These are phyloP conservation scores for Xestia sexstrigata DNA, from an alignment of 2,888 invertebrate species.

Conservation along the genomic window DNA sequence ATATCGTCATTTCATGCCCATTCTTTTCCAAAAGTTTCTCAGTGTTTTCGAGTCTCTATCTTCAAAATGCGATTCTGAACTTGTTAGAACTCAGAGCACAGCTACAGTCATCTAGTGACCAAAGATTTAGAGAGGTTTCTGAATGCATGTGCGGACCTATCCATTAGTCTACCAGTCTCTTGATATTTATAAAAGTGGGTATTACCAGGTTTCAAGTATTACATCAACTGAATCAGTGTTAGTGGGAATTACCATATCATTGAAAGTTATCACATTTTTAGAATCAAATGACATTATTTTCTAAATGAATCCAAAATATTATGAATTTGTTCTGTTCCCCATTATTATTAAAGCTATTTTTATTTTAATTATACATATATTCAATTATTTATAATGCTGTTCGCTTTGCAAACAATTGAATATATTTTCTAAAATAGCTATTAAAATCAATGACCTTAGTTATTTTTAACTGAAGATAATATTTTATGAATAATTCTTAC, in stretches of 20 bases:
- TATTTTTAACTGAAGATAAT: not conserved
- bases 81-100: not conserved
- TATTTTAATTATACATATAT: too few species aligned
- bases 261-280: not conserved
- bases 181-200: not conserved
- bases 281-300: not conserved
- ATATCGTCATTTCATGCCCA: not conserved
- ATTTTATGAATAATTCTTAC: not conserved
- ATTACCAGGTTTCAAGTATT: not conserved
- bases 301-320: not conserved
- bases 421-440: not conserved
- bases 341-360: not conserved
- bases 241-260: not conserved
- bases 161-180: too few species aligned
- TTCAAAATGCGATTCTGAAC: not conserved
- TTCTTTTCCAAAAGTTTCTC: not conserved
- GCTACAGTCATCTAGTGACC: not conserved
- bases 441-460: not conserved
- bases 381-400: too few species aligned
- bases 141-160: not conserved
- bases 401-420: too few species aligned
- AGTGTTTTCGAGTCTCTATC: not conserved
- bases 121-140: not conserved
- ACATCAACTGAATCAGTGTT: not conserved
- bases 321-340: not conserved